phyloP scores from a whole-genome alignment of 2,888 invertebrate genomes.

The Adelphocoris suturalis region DNA sequence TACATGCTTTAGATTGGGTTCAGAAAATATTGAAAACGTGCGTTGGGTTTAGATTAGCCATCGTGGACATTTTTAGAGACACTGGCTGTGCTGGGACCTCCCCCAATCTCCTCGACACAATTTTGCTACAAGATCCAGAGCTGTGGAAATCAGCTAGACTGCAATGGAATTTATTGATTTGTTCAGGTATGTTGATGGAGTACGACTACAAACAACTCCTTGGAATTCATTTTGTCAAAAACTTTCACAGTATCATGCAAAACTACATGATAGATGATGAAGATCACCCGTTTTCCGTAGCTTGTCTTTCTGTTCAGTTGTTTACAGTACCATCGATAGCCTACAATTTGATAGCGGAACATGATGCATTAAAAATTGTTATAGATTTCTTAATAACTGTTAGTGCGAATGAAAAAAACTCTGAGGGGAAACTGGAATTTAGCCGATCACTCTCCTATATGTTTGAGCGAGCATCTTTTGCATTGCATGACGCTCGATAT shows the following conservation, averaged over 20 bases:
- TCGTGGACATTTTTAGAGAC: conserved; percentile 78
- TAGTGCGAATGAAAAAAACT: conserved; percentile 88
- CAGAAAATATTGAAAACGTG: conserved; percentile 90
- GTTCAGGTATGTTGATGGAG: conserved; percentile 96
- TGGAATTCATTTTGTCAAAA: conserved; percentile 91
- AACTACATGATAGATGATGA: conserved; percentile 98
- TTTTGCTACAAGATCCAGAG: conserved; percentile 90
- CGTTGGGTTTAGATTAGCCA: conserved; percentile 85
- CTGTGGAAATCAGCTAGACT: conserved; percentile 97
- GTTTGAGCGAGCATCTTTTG: conserved; percentile 94
- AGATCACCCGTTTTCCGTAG: conserved; percentile 95
- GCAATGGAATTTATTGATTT: conserved; percentile 97
- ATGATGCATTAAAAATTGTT: conserved; percentile 92
- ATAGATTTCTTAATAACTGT: conserved; percentile 93
- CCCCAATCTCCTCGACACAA: conserved; percentile 82
- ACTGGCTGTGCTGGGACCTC: conserved; percentile 79
- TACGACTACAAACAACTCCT: conserved; percentile 94
- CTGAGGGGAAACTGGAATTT: conserved; percentile 84
- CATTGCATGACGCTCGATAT: conserved; percentile 94
- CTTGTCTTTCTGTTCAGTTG: conserved; percentile 96
- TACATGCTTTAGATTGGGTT: conserved; percentile 94
- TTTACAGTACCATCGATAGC: conserved; percentile 97
- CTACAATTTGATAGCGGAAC: conserved; percentile 92
- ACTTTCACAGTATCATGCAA: conserved; percentile 91
- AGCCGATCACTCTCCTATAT: conserved; percentile 85